Evolutionary conservation across 2,888 invertebrate genomes (phyloP).

Genomic region (Thysanoteuthis rhombus): DNA sequence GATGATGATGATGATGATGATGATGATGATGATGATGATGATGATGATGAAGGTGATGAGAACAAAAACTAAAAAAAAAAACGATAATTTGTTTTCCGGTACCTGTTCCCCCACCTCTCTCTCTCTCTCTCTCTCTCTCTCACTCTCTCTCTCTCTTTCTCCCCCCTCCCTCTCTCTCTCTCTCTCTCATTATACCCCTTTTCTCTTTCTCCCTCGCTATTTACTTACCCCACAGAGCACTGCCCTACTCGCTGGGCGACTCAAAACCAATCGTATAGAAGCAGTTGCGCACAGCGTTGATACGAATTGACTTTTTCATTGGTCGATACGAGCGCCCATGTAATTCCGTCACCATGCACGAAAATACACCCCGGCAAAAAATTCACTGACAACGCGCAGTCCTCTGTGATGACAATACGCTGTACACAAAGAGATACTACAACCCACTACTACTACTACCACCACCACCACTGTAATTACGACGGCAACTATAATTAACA

Average conservation of each 20-base stretch:
- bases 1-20: too few species aligned
- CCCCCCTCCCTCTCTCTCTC: too few species aligned
- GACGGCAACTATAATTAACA: not conserved
- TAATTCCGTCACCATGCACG: not conserved
- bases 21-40: too few species aligned
- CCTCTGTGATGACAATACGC: not conserved
- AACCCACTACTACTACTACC: not conserved
- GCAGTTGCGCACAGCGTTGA: not conserved
- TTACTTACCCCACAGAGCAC: not conserved
- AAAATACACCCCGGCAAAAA: not conserved
- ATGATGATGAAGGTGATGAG: too few species aligned
- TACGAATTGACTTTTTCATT: not conserved
- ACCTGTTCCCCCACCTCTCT: too few species aligned
- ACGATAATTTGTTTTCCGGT: too few species aligned
- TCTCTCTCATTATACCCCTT: too few species aligned
- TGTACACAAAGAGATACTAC: not conserved
- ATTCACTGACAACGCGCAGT: not conserved
- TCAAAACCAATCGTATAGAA: not conserved
- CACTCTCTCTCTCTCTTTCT: too few species aligned
- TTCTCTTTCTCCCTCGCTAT: not conserved
- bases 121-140: too few species aligned
- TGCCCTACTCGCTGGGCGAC: not conserved
- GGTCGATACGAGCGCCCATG: not conserved
- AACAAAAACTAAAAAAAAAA: too few species aligned
- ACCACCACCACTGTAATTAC: not conserved